Evolutionary conservation across 2,888 invertebrate species (phyloP).

Genomic region (Myopa tessellatipennis): DNA sequence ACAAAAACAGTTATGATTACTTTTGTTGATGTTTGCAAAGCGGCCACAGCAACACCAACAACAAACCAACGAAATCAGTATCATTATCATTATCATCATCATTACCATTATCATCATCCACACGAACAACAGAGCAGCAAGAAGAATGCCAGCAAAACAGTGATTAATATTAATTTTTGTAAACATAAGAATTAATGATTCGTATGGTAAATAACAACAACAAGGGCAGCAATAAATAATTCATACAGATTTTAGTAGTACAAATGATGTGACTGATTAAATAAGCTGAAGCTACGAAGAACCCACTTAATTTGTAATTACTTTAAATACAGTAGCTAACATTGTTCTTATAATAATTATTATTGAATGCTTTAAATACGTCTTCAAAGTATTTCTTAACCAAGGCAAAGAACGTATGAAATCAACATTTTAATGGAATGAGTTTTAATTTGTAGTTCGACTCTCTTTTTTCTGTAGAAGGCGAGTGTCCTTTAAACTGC

Average conservation of each 20-base stretch:
- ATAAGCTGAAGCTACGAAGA: too few relatives aligned
- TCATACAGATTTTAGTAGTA: too few relatives aligned
- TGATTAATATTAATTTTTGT: slow-evolving; percentile 9
- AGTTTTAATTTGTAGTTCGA: too few relatives aligned
- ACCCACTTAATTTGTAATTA: too few relatives aligned
- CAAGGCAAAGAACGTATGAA: too few relatives aligned
- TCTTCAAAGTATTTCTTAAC: too few relatives aligned
- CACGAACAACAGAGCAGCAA: neutral
- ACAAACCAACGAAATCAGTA: neutral
- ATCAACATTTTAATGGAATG: too few relatives aligned
- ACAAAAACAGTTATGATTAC: neutral
- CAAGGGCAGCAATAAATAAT: neutral
- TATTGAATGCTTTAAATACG: too few relatives aligned
- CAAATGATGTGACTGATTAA: too few relatives aligned
- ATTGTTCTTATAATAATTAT: too few relatives aligned
- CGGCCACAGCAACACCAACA: neutral
- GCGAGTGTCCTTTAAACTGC: neutral
- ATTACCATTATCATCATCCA: neutral
- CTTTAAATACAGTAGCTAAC: too few relatives aligned
- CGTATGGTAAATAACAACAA: neutral
- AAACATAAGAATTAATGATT: slow-evolving; percentile 10
- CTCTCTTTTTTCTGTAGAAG: too few relatives aligned
- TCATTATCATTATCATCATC: neutral
- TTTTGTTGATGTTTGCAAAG: neutral
- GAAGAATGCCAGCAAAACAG: neutral